Evolutionary conservation across 2,888 invertebrate genomes (phyloP).

Genomic region (Drosophila differens): DNA sequence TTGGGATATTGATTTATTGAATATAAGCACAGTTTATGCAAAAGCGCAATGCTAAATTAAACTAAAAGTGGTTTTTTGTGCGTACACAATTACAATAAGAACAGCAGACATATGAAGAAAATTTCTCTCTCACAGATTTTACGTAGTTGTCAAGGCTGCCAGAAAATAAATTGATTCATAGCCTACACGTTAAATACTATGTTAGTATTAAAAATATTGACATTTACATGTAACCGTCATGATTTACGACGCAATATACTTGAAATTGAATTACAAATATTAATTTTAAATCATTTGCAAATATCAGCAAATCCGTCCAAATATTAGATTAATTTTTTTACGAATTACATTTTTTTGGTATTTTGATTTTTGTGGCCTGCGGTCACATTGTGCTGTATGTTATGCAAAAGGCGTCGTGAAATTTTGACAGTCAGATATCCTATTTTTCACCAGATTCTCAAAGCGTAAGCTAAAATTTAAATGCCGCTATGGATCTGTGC

Average conservation of each 20-base stretch:
- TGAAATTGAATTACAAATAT: not conserved
- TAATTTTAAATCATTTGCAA: not conserved
- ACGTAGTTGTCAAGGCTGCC: conserved; percentile 34
- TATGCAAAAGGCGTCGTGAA: conserved; percentile 81
- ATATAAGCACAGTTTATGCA: not conserved
- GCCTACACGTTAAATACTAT: not conserved
- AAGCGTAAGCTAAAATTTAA: conserved; percentile 55
- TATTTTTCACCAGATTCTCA: conserved; percentile 35
- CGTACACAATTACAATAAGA: not conserved
- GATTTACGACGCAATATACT: not conserved
- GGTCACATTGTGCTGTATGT: conserved; percentile 70
- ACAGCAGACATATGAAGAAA: not conserved
- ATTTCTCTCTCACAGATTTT: not conserved
- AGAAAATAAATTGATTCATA: conserved; percentile 6
- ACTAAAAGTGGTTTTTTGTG: not conserved
- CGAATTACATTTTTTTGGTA: conserved; percentile 19
- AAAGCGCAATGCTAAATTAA: conserved; percentile 1
- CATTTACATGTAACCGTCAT: not conserved
- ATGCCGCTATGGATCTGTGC: not conserved
- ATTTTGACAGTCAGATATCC: conserved; percentile 51
- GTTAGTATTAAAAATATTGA: conserved; percentile 11
- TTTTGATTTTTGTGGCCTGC: not conserved
- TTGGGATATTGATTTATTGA: not conserved
- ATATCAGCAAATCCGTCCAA: no score
- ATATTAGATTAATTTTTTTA: not conserved